Percentiles rank a stretch among this genome's conserved stretches.
Evolutionary conservation across 2,113 vertebrate genomes (phyloP).

Genomic region (Strigops habroptila): DNA sequence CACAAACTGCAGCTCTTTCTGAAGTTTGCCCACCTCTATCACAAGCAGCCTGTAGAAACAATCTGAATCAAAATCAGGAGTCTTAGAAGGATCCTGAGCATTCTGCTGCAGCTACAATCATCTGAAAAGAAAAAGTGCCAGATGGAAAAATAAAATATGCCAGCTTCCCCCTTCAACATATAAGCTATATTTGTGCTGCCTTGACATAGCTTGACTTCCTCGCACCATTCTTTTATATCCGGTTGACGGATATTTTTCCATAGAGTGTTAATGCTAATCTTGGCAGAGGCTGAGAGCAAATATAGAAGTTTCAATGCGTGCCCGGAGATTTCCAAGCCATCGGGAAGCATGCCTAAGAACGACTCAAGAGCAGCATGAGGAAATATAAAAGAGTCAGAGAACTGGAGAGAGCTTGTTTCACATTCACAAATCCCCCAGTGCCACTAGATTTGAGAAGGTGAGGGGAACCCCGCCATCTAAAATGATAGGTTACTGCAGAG

Average conservation of each 20-base stretch:
- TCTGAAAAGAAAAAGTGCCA: background rate
- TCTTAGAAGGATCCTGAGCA: background rate
- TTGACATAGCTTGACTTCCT: conserved; percentile 36
- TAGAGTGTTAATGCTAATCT: conserved; percentile 35
- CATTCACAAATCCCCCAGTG: background rate
- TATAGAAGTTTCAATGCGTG: conserved; percentile 46
- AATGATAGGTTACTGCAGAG: background rate
- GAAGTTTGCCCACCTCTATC: background rate
- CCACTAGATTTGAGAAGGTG: background rate
- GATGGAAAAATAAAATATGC: conserved; percentile 33
- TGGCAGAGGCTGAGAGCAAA: conserved; percentile 44
- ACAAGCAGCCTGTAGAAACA: background rate
- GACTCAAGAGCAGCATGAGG: conserved; percentile 35
- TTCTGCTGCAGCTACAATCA: background rate
- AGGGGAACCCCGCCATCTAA: conserved; percentile 33
- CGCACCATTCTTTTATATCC: conserved; percentile 43
- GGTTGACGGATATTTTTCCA: conserved; percentile 58
- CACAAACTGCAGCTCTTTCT: background rate
- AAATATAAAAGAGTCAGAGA: conserved; percentile 13
- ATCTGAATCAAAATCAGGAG: background rate
- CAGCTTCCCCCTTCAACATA: background rate
- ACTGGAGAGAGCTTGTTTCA: conserved; percentile 3
- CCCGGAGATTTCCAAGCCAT: conserved; percentile 51
- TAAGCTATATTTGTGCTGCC: conserved; percentile 21
- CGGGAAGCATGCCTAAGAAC: conserved; percentile 27